These are phyloP conservation scores for Aphaenogaster ashmeadi DNA, from an alignment of 1,140 invertebrate genomes.

Conservation along the genomic window DNA sequence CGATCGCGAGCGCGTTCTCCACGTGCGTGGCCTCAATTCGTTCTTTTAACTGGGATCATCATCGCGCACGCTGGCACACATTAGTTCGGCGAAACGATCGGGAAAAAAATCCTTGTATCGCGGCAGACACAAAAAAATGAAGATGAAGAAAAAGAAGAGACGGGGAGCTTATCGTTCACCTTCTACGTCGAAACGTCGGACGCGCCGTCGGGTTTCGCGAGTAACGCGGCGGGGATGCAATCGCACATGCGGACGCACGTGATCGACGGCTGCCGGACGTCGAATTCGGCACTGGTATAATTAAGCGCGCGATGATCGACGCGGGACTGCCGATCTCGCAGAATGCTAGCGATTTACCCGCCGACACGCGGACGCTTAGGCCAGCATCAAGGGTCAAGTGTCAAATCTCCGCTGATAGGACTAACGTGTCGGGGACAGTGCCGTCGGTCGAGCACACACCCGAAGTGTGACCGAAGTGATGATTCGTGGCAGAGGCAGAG, in stretches of 20 bases:
- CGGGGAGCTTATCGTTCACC: not conserved
- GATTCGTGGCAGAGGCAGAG: not conserved
- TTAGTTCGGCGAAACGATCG: not conserved
- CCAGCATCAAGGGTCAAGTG: constrained; percentile 81
- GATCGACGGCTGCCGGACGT: not conserved
- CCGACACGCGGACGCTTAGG: constrained; percentile 74
- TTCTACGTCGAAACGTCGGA: constrained; percentile 18
- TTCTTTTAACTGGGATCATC: not conserved
- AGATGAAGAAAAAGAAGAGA: not conserved
- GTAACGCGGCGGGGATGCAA: not conserved
- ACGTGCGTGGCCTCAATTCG: constrained; percentile 5
- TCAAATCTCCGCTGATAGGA: constrained; percentile 82
- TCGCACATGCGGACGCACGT: not conserved
- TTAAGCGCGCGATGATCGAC: constrained; percentile 56
- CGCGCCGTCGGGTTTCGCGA: not conserved
- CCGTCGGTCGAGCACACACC: not conserved
- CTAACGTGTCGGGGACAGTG: constrained; percentile 40
- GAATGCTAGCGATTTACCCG: constrained; percentile 76
- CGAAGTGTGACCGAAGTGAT: constrained; percentile 1
- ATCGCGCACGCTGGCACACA: constrained; percentile 16
- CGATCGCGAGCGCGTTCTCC: not conserved
- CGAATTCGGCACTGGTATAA: constrained; percentile 38
- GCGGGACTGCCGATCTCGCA: constrained; percentile 74
- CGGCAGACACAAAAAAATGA: constrained; percentile 12
- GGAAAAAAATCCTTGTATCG: constrained; percentile 25